Evolutionary conservation across 2,797 vertebrate genomes (phyloP).

Genomic region (Anguilla pacifica): DNA sequence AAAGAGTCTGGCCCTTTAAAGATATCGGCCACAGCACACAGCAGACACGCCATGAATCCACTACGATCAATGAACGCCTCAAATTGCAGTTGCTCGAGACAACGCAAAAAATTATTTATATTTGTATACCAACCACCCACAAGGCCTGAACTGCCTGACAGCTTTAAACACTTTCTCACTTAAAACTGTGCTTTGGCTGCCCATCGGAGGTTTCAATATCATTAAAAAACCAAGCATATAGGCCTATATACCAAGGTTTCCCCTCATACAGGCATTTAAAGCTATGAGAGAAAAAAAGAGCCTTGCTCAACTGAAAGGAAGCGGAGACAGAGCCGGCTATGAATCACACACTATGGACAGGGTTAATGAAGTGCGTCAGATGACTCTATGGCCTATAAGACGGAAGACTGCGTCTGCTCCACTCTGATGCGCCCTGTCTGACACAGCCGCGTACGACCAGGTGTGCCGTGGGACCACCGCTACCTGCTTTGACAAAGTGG

Average conservation of each 20-base stretch:
- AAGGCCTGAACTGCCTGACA: not conserved
- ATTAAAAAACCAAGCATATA: not conserved
- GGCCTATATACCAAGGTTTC: not conserved
- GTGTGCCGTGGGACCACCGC: not conserved
- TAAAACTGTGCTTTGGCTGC: not conserved
- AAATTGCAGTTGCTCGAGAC: not conserved
- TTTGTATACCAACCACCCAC: conserved; percentile 12
- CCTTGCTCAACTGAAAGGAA: not conserved
- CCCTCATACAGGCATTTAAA: not conserved
- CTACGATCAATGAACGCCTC: not conserved
- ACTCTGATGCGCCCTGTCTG: not conserved
- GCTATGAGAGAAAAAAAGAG: not conserved
- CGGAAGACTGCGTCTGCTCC: not conserved
- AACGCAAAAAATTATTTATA: not conserved
- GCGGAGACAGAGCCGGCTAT: not conserved
- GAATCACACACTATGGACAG: not conserved
- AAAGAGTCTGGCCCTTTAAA: not conserved
- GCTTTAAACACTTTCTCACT: not conserved
- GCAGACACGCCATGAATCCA: not conserved
- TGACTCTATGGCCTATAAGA: not conserved
- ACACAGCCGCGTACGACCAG: not conserved
- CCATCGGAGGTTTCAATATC: not conserved
- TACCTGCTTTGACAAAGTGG: not conserved
- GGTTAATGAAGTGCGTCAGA: not conserved
- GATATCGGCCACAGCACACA: not conserved